A percentile compares a stretch with the other conserved stretches of the same genome.
These are phyloP conservation scores for Coecobrya sp. DNA, from an alignment of 2,888 invertebrate genomes.

Conservation along the genomic window DNA sequence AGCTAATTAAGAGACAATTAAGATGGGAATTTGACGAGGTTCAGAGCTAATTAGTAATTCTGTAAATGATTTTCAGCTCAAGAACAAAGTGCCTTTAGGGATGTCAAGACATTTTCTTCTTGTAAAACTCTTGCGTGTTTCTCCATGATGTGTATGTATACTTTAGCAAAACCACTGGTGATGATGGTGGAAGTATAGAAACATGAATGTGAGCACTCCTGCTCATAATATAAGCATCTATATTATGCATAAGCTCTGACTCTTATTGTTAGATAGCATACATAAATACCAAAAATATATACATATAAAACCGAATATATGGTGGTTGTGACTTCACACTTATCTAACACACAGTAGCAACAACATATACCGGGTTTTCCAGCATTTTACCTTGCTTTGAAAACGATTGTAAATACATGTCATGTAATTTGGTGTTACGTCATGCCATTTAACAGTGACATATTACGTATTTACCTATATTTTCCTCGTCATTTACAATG, in stretches of 20 bases:
- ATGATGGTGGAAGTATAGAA: conserved; percentile 16
- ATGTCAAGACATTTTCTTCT: conserved; percentile 67
- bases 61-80: conserved; percentile 85
- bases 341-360: no score
- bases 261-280: not conserved
- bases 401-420: no score
- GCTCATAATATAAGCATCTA: no score
- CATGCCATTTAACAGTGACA: no score
- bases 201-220: not conserved
- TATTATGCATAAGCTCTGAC: no score
- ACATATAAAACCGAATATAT: not conserved
- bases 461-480: no score
- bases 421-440: no score
- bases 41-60: conserved; percentile 87
- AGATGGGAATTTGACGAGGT: conserved; percentile 87
- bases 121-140: conserved; percentile 35
- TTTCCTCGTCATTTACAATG: no score
- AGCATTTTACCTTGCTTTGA: no score
- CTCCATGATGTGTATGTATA: conserved; percentile 19
- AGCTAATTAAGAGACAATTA: conserved; percentile 87
- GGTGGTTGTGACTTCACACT: no score
- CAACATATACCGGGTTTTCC: no score
- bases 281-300: no score
- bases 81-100: conserved; percentile 77
- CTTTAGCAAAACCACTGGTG: conserved; percentile 29